Percentiles rank a stretch among this genome's conserved stretches.
phyloP scores from a whole-genome alignment of 2,797 vertebrate species.

The Oceanodroma leucorhoa region DNA sequence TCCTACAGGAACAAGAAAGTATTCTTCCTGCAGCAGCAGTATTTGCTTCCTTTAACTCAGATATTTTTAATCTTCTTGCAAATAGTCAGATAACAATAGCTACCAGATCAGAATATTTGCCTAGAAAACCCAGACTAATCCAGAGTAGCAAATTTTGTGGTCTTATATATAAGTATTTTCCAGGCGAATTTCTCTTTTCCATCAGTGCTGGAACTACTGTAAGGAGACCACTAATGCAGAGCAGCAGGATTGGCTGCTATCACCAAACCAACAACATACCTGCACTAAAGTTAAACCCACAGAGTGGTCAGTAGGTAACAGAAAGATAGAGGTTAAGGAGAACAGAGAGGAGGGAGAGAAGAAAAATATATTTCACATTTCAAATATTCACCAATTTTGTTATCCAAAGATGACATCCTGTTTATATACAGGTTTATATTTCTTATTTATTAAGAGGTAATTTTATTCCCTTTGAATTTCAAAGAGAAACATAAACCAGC shows the following conservation, averaged over 20 bases:
- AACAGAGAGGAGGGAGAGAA: neutral
- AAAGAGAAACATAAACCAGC: neutral
- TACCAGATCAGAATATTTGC: neutral
- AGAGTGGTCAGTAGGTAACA: neutral
- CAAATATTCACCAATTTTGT: neutral
- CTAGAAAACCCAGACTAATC: neutral
- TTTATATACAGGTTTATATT: neutral
- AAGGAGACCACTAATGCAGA: neutral
- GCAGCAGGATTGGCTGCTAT: neutral
- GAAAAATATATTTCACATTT: neutral
- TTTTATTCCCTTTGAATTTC: neutral
- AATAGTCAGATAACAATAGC: neutral
- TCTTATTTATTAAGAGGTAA: neutral
- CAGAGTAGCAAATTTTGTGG: neutral
- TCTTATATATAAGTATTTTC: neutral
- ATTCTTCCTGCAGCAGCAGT: neutral
- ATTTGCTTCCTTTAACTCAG: neutral
- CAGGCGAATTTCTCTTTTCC: neutral
- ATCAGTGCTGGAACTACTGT: neutral
- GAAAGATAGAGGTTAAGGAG: neutral
- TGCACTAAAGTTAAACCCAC: neutral
- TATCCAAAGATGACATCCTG: neutral
- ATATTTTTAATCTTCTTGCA: neutral
- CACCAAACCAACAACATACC: neutral
- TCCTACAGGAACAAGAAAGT: neutral